Evolutionary conservation across 2,113 vertebrate species (phyloP), one percentile per base, ranked within the genome.

Genomic region (Brachypodius melanocephalos): DNA sequence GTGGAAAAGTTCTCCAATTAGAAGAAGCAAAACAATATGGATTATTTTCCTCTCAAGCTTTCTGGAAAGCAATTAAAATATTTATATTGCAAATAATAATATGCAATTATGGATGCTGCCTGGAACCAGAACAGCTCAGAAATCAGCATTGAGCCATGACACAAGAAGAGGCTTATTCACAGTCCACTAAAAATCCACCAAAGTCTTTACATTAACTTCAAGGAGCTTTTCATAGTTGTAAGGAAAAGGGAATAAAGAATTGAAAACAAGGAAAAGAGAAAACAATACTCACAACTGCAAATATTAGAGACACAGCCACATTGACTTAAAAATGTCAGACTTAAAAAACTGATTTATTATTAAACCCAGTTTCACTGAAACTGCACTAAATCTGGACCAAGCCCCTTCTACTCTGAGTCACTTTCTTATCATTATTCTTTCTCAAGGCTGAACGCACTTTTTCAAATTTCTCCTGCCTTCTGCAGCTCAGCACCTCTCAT

Each of bases 81-180:
- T 68, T 88, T 84, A 49, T 67, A 87, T 96, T 80, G 63, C 29
- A 59, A 91, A 96, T 67, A 86, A 69, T 49, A 74, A 40, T 34
- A 34, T 67, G 46, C 67, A 83, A 93, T 96, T 91, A 91, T 9
- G 88, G 59, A 88, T 55, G 55, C 55, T 88, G 62, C 71, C 82
- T 91, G 51, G 74, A 90, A 82, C 59, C 5, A 25, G 78, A 79
- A 80, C 42, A 67, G 67, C 81, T 96, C 93, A 73, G 66, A 94
- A 88, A 93, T 93, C 76, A 77, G 51, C 82, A 93, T 74, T 94
- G 63, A 95, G 40, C 78, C 75, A 88, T 88, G 75, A 83, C 78
- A 80, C 31, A 32, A 34, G 45, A 62, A 38, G 31, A n/a, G n/a
- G 72, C 67, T 95, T 91, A 88, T 77, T 36, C 75, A 76, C 17